Percentiles rank a stretch among this genome's conserved stretches.
phyloP scores from a whole-genome alignment of 2,888 invertebrate genomes.

The Plebejus melissa region DNA sequence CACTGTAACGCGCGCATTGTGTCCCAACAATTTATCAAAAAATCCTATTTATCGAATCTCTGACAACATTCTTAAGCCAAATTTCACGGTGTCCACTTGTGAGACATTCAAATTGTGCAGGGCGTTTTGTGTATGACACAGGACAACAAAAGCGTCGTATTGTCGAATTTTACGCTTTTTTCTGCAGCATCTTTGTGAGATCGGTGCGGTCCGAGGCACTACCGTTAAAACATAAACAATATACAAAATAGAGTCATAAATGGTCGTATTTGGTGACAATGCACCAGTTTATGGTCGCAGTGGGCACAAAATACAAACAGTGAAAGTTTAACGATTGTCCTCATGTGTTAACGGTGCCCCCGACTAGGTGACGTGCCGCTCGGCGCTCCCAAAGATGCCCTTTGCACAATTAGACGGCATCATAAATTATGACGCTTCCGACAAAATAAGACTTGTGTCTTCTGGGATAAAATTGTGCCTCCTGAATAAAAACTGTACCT shows the following conservation, averaged over 20 bases:
- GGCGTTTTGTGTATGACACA: constrained; percentile 56
- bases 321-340: constrained; percentile 68
- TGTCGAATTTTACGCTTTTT: constrained; percentile 60
- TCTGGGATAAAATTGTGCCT: neutral
- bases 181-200: constrained; percentile 52
- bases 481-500: too few species aligned
- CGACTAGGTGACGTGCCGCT: constrained; percentile 52
- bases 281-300: constrained; percentile 56
- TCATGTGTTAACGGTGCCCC: constrained; percentile 63
- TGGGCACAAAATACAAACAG: constrained; percentile 66
- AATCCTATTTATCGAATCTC: constrained; percentile 67
- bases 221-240: constrained; percentile 73
- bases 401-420: constrained; percentile 42
- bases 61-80: constrained; percentile 53
- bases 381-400: constrained; percentile 53
- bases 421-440: neutral
- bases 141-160: constrained; percentile 56
- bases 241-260: constrained; percentile 48
- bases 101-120: constrained; percentile 49
- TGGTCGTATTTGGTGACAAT: constrained; percentile 51
- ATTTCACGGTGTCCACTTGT: constrained; percentile 67
- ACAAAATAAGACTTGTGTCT: neutral
- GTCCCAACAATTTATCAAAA: constrained; percentile 65
- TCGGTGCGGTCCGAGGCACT: constrained; percentile 55
- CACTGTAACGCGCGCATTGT: constrained; percentile 66